Evolutionary conservation across 2,797 vertebrate genomes (phyloP).

Genomic region (Fratercula arctica): DNA sequence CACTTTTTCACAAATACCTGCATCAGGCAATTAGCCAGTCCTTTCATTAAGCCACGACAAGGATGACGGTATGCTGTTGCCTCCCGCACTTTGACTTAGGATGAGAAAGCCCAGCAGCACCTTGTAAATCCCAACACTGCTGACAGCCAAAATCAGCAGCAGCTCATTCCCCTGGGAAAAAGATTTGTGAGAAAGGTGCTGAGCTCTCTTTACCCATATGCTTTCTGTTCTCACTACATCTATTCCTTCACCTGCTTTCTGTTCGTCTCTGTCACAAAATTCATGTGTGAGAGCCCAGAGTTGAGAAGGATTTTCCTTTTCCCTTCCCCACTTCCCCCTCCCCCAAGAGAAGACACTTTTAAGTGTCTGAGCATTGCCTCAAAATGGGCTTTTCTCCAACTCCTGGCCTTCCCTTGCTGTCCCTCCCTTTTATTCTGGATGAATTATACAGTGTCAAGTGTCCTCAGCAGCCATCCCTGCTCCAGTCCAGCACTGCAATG

Average conservation of each 20-base stretch:
- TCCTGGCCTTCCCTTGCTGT: neutral
- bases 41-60: neutral
- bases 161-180: conserved; percentile 43
- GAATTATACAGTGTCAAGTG: neutral
- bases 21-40: neutral
- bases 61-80: neutral
- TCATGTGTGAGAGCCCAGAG: neutral
- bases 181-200: conserved; percentile 49
- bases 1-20: neutral
- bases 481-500: neutral
- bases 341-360: neutral
- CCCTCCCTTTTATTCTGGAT: neutral
- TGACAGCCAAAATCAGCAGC: conserved; percentile 42
- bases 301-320: conserved; percentile 24
- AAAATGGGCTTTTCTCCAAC: neutral
- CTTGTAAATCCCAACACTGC: conserved; percentile 41
- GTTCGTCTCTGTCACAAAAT: conserved; percentile 15
- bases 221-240: conserved; percentile 59
- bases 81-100: neutral
- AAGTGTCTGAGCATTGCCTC: conserved; percentile 20
- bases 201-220: conserved; percentile 43
- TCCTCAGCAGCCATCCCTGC: neutral
- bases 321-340: neutral
- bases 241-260: conserved; percentile 52
- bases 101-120: neutral